A percentile compares a stretch with the other conserved stretches of the same genome.
Evolutionary conservation across 2,113 vertebrate genomes (phyloP).

Genomic region (Stigmatopora argus): DNA sequence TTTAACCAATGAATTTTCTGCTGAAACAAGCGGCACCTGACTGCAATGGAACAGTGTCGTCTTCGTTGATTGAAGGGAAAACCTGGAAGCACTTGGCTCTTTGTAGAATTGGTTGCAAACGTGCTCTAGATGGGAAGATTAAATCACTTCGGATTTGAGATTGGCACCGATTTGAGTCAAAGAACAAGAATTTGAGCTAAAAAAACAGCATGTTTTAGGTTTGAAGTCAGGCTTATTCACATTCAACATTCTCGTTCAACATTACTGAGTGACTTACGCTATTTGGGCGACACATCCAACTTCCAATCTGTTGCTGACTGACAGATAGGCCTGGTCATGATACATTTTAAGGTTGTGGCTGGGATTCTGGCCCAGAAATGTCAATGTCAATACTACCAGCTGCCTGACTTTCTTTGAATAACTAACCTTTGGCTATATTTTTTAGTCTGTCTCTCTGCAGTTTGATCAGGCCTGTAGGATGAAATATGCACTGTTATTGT

Average conservation of each 20-base stretch:
- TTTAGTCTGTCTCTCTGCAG: constrained; percentile 16
- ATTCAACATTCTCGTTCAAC: background rate
- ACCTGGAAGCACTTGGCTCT: no score
- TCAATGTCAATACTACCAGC: constrained; percentile 51
- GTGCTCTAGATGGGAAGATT: no score
- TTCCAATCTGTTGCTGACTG: constrained; percentile 31
- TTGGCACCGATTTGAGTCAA: no score
- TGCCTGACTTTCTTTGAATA: constrained; percentile 47
- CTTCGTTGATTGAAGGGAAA: no score
- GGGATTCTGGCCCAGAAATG: constrained; percentile 46
- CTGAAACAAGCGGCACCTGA: no score
- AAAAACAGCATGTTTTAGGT: no score
- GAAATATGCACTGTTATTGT: constrained; percentile 7
- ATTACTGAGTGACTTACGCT: background rate
- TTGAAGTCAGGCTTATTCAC: no score
- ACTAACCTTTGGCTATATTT: constrained; percentile 38
- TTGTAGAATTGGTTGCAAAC: no score
- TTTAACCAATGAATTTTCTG: no score
- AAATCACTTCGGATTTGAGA: no score
- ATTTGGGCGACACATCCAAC: constrained; percentile 15
- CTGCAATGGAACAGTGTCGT: no score
- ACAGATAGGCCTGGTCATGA: constrained; percentile 39
- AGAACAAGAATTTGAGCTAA: no score
- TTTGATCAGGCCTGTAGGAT: constrained; percentile 19
- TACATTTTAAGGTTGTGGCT: constrained; percentile 40